Evolutionary conservation across 2,113 vertebrate species (phyloP).

Genomic region (Ictalurus furcatus): DNA sequence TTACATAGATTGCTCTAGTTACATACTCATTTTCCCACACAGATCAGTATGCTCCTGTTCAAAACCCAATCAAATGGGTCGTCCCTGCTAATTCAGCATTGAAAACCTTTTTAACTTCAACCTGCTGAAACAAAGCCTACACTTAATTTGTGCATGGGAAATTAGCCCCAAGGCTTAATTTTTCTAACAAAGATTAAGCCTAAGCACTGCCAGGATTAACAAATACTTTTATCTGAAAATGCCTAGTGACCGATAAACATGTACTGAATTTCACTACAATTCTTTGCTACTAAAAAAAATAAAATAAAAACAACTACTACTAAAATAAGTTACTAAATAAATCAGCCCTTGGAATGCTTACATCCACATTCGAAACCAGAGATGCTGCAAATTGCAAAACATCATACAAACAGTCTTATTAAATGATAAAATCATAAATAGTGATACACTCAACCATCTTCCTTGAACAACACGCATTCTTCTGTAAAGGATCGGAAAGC

Average conservation of each 20-base stretch:
- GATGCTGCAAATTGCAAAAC: background rate
- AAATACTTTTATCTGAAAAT: background rate
- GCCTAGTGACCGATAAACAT: conserved; percentile 8
- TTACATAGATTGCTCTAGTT: background rate
- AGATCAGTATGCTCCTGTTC: background rate
- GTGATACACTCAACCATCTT: background rate
- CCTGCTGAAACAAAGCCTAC: background rate
- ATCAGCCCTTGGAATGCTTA: background rate
- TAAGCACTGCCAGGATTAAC: background rate
- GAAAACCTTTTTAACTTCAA: background rate
- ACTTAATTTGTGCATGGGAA: background rate
- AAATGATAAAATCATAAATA: conserved; percentile 33
- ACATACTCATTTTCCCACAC: background rate
- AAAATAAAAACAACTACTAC: background rate
- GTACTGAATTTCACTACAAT: background rate
- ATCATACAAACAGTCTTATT: conserved; percentile 25
- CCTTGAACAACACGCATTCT: conserved; percentile 7
- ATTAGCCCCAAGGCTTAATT: background rate
- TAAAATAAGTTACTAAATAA: background rate
- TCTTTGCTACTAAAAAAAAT: background rate
- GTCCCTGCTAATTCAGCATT: background rate
- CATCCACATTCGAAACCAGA: background rate
- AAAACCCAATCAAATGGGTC: background rate
- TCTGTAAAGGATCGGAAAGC: conserved; percentile 15
- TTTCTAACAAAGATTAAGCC: background rate